Conservation (phyloP, 2,113 vertebrate genomes). For the Cyphomyrus discorhynchus region DNA sequence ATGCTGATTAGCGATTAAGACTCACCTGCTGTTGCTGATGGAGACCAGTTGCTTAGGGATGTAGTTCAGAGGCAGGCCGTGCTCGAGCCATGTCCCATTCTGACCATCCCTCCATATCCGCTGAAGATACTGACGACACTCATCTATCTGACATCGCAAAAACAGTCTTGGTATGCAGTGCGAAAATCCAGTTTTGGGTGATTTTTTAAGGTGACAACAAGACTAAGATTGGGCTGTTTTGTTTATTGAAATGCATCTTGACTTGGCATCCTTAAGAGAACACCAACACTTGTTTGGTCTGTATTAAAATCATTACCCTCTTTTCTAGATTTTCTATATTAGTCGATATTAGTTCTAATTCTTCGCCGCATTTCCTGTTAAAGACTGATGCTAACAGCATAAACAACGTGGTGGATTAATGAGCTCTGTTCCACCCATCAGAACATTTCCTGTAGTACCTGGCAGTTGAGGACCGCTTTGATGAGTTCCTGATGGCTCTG, state of each 20-base stretch:
- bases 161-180: not conserved
- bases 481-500: constrained; percentile 58
- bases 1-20: constrained; percentile 7
- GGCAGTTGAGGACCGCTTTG: constrained; percentile 45
- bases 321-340: not conserved
- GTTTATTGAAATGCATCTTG: not conserved
- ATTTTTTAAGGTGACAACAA: not conserved
- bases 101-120: constrained; percentile 48
- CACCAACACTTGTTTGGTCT: not conserved
- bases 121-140: constrained; percentile 54
- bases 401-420: not conserved
- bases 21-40: constrained; percentile 55
- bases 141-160: constrained; percentile 50
- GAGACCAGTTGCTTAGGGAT: constrained; percentile 59
- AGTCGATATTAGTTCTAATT: not conserved
- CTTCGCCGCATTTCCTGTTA: not conserved
- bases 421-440: not conserved
- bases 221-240: not conserved
- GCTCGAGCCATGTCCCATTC: constrained; percentile 38
- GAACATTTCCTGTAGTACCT: constrained; percentile 42
- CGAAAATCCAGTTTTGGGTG: not conserved
- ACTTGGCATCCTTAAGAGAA: not conserved
- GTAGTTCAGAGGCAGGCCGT: constrained; percentile 58
- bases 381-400: not conserved
- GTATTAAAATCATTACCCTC: not conserved